A percentile compares a stretch with the other conserved stretches of the same genome.
These are phyloP conservation scores for Nephrotoma appendiculata DNA, from an alignment of 2,888 invertebrate species.

Conservation along the genomic window DNA sequence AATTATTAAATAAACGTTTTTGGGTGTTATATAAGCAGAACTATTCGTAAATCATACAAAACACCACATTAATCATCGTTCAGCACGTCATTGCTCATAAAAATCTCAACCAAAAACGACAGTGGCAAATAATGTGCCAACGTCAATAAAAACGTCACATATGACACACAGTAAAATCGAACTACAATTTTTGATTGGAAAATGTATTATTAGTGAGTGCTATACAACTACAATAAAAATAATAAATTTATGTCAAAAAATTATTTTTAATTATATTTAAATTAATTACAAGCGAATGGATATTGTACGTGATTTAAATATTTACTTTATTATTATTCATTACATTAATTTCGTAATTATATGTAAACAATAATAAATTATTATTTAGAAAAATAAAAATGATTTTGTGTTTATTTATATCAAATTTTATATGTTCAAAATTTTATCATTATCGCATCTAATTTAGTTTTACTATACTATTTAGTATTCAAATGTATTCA, in stretches of 20 bases:
- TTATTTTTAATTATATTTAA: not conserved
- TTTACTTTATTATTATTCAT: not conserved
- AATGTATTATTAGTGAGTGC: too few relatives aligned
- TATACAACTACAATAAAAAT: too few relatives aligned
- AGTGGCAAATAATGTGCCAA: too few relatives aligned
- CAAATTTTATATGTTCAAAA: not conserved
- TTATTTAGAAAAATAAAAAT: not conserved
- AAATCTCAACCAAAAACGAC: too few relatives aligned
- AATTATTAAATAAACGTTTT: too few relatives aligned
- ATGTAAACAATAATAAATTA: not conserved
- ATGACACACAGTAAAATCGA: too few relatives aligned
- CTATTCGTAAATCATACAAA: too few relatives aligned
- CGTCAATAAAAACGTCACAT: too few relatives aligned
- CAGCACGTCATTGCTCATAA: too few relatives aligned
- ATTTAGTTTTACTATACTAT: not conserved
- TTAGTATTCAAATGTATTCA: not conserved
- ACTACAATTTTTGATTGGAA: too few relatives aligned
- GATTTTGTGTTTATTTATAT: not conserved
- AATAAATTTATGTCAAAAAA: not conserved
- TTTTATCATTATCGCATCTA: not conserved
- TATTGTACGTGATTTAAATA: not conserved
- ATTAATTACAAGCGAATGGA: not conserved
- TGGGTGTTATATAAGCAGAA: too few relatives aligned
- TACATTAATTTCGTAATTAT: not conserved
- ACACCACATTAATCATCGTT: too few relatives aligned